Percentiles rank a stretch among this genome's conserved stretches.
These are phyloP conservation scores for Ursus arctos DNA, from an alignment of 2,113 vertebrate genomes.

Conservation along the genomic window DNA sequence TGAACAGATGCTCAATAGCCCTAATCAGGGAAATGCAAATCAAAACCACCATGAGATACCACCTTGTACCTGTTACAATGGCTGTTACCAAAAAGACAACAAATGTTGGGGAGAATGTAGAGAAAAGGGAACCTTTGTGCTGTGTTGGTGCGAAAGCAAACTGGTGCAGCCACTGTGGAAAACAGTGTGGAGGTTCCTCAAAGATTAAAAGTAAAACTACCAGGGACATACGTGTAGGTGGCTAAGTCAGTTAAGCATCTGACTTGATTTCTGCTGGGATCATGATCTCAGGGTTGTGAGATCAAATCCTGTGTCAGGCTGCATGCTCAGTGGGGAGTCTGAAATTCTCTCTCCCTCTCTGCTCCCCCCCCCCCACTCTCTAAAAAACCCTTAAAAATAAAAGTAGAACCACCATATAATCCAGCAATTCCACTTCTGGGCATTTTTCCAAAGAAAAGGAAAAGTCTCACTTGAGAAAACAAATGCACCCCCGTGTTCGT, in stretches of 20 bases:
- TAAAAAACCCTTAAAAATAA: too few relatives aligned
- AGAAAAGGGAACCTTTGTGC: neutral
- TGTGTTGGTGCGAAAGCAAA: neutral
- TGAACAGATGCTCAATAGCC: neutral
- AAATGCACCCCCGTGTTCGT: neutral
- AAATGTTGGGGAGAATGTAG: neutral
- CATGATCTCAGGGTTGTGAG: too few relatives aligned
- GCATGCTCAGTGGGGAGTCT: too few relatives aligned
- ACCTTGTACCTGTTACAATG: neutral
- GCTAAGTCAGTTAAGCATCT: too few relatives aligned
- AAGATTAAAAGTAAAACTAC: neutral
- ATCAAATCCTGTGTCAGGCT: too few relatives aligned
- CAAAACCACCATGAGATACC: neutral
- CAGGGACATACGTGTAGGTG: too few relatives aligned
- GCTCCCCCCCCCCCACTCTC: too few relatives aligned
- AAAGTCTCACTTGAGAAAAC: neutral
- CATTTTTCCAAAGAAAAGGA: neutral
- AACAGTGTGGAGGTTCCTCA: neutral
- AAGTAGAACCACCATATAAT: neutral
- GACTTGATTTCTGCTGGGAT: too few relatives aligned
- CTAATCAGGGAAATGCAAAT: neutral
- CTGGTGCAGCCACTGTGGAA: neutral
- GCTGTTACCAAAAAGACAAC: neutral
- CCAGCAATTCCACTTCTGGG: neutral
- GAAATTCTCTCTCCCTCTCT: too few relatives aligned